phyloP scores from a whole-genome alignment of 2,113 vertebrate species.

The Fukomys damarensis region DNA sequence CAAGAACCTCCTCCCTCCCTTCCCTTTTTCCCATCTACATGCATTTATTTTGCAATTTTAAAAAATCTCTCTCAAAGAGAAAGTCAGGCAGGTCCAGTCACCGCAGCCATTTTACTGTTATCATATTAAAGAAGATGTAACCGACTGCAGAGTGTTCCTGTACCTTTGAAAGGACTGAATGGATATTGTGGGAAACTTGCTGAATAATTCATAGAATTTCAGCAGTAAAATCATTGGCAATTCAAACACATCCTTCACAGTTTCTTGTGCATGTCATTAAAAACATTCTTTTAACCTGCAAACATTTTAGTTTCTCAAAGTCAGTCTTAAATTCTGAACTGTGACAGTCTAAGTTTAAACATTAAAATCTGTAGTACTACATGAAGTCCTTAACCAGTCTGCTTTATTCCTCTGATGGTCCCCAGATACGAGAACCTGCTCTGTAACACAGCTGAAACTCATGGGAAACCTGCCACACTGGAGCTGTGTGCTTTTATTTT shows the following conservation, averaged over 20 bases:
- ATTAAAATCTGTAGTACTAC: constrained; percentile 15
- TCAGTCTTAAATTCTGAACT: constrained; percentile 50
- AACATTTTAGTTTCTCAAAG: constrained; percentile 47
- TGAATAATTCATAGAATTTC: constrained; percentile 62
- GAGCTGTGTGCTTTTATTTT: neutral
- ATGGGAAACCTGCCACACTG: neutral
- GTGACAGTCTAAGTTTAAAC: constrained; percentile 47
- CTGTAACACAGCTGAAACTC: neutral
- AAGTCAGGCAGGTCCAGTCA: neutral
- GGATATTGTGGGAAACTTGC: constrained; percentile 1
- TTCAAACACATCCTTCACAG: neutral
- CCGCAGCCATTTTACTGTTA: neutral
- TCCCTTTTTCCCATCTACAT: neutral
- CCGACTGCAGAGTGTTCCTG: neutral
- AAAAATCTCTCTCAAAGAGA: neutral
- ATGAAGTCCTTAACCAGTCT: neutral
- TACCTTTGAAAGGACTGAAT: constrained; percentile 9
- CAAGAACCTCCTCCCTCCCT: neutral
- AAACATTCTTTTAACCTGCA: constrained; percentile 1
- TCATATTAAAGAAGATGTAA: neutral
- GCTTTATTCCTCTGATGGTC: neutral
- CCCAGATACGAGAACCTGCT: neutral
- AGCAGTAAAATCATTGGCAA: constrained; percentile 39
- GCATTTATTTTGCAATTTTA: neutral
- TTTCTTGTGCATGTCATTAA: constrained; percentile 43